phyloP scores from a whole-genome alignment of 1,140 invertebrate species.

The Drosophila murphyi region DNA sequence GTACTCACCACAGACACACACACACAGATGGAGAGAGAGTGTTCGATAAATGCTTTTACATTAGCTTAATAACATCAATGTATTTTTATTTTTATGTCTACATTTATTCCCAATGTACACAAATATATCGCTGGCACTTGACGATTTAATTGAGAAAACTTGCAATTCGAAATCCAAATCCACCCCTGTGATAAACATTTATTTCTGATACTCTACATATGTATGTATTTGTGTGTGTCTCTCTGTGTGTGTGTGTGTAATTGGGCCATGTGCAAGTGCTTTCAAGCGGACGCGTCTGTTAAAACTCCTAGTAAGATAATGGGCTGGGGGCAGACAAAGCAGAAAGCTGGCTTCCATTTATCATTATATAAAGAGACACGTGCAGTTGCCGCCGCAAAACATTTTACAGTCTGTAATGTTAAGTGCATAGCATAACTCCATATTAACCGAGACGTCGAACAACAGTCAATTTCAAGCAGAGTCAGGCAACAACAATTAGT shows the following conservation, averaged over 20 bases:
- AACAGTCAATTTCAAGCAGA: too few relatives aligned
- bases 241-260: background rate
- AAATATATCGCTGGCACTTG: slow-evolving; percentile 36
- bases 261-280: slow-evolving; percentile 47
- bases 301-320: slow-evolving; percentile 26
- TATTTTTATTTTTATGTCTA: background rate
- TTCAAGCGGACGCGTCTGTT: slow-evolving; percentile 28
- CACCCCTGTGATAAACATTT: slow-evolving; percentile 18
- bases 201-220: background rate
- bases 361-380: background rate
- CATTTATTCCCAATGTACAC: background rate
- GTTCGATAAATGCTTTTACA: background rate
- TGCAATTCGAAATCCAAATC: slow-evolving; percentile 12
- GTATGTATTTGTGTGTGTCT: background rate
- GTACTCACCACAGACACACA: background rate
- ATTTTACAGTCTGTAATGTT: background rate
- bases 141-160: slow-evolving; percentile 39
- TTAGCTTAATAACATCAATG: background rate
- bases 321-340: slow-evolving; percentile 6
- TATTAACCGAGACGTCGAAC: too few relatives aligned
- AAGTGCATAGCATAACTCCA: background rate
- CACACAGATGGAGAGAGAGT: too few relatives aligned
- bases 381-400: background rate
- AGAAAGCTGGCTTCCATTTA: slow-evolving; percentile 2
- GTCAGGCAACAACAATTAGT: too few relatives aligned